A percentile compares a stretch with the other conserved stretches of the same genome.
These are phyloP conservation scores for Drosophila incognita DNA, from an alignment of 2,888 invertebrate genomes.

Conservation along the genomic window DNA sequence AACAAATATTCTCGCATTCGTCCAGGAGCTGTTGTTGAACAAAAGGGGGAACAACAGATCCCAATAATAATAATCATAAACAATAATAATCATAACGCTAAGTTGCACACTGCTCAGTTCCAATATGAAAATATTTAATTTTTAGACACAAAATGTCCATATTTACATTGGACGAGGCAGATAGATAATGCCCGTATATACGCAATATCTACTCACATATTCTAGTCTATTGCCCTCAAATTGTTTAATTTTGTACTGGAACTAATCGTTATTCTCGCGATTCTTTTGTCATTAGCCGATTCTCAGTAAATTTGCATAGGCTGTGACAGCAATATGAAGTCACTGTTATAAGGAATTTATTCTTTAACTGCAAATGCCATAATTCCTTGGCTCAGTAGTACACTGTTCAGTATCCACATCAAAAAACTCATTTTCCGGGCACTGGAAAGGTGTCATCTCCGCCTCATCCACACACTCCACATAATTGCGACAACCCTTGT, in stretches of 20 bases:
- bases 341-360: slow-evolving; percentile 5
- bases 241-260: not conserved
- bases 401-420: slow-evolving; percentile 46
- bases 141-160: too few relatives aligned
- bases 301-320: not conserved
- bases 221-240: not conserved
- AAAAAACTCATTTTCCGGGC: slow-evolving; percentile 52
- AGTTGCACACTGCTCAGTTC: too few relatives aligned
- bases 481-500: slow-evolving; percentile 64
- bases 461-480: slow-evolving; percentile 50
- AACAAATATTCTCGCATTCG: too few relatives aligned
- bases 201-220: not conserved
- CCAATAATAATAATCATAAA: too few relatives aligned
- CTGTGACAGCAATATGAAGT: not conserved
- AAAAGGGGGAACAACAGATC: too few relatives aligned
- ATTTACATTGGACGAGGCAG: too few relatives aligned
- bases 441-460: slow-evolving; percentile 27
- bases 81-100: too few relatives aligned
- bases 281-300: not conserved
- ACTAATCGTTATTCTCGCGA: not conserved
- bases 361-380: slow-evolving; percentile 27
- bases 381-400: slow-evolving; percentile 10
- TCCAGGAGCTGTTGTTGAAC: too few relatives aligned
- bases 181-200: too few relatives aligned
- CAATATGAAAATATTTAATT: too few relatives aligned